Conservation (phyloP, 2,113 vertebrate genomes). For the Strix uralensis region DNA sequence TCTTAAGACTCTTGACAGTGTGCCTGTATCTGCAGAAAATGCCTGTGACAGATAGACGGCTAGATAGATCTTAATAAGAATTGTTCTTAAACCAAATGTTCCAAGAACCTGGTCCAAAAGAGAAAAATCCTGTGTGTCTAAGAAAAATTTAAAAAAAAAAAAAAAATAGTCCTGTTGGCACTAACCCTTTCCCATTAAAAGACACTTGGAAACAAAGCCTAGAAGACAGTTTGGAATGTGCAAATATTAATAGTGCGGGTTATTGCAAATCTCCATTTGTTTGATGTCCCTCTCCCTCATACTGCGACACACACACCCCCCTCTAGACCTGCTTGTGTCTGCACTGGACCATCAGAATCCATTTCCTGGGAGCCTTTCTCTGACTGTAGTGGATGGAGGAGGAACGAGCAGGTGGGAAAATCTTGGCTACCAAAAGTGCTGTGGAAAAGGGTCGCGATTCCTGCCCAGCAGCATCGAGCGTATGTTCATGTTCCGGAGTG, state of each 20-base stretch:
- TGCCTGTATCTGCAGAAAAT: not conserved
- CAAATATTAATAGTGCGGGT: not conserved
- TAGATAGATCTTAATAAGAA: not conserved
- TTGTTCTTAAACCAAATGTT: slow-evolving; percentile 22
- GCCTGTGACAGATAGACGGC: slow-evolving; percentile 12
- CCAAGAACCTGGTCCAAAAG: not conserved
- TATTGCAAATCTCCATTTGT: not conserved
- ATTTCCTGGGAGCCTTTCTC: not conserved
- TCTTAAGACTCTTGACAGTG: not conserved
- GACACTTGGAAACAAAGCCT: not conserved
- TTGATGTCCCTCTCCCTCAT: not conserved
- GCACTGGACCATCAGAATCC: not conserved
- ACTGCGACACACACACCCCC: not conserved
- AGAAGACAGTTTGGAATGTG: not conserved
- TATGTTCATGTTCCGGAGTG: fast-evolving
- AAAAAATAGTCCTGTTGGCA: not conserved
- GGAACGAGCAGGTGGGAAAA: not conserved
- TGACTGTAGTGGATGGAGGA: not conserved
- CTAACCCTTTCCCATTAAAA: not conserved
- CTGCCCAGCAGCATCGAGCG: not conserved
- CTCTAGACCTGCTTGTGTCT: not conserved
- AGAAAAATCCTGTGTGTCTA: not conserved
- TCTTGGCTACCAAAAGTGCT: not conserved
- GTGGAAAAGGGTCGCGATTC: not conserved
- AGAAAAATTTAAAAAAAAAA: not conserved